Conservation (phyloP, 1,140 invertebrate species). For the Drosophila kanapiae region DNA sequence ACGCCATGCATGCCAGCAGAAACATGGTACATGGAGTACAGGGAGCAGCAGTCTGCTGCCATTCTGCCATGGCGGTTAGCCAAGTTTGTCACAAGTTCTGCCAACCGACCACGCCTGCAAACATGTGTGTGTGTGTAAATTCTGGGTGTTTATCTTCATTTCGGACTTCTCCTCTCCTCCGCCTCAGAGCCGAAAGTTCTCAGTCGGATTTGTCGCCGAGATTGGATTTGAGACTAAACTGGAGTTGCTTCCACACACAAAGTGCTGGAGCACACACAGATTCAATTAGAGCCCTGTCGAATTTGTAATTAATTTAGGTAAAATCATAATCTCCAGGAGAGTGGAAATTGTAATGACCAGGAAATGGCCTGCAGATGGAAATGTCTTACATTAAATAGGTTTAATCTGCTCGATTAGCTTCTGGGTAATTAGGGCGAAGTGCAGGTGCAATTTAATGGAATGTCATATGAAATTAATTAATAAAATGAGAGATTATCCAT, state of each 20-base stretch:
- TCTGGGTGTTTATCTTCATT: constrained; percentile 70
- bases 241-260: constrained; percentile 53
- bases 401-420: neutral
- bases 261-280: constrained; percentile 21
- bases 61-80: constrained; percentile 66
- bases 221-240: constrained; percentile 67
- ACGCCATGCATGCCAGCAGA: constrained; percentile 62
- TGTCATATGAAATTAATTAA: neutral
- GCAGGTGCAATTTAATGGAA: neutral
- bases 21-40: constrained; percentile 10
- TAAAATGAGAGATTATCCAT: neutral
- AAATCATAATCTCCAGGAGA: constrained; percentile 55
- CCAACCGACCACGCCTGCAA: constrained; percentile 20
- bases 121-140: constrained; percentile 53
- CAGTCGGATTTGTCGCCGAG: constrained; percentile 59
- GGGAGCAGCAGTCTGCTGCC: constrained; percentile 15
- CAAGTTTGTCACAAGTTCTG: constrained; percentile 78
- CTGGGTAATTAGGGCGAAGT: neutral
- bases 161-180: constrained; percentile 42
- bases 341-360: constrained; percentile 62
- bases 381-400: constrained; percentile 18
- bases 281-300: constrained; percentile 63
- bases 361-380: constrained; percentile 38
- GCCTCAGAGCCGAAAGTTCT: constrained; percentile 8
- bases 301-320: constrained; percentile 73